phyloP scores from a whole-genome alignment of 2,113 vertebrate genomes.

The Osmerus eperlanus region DNA sequence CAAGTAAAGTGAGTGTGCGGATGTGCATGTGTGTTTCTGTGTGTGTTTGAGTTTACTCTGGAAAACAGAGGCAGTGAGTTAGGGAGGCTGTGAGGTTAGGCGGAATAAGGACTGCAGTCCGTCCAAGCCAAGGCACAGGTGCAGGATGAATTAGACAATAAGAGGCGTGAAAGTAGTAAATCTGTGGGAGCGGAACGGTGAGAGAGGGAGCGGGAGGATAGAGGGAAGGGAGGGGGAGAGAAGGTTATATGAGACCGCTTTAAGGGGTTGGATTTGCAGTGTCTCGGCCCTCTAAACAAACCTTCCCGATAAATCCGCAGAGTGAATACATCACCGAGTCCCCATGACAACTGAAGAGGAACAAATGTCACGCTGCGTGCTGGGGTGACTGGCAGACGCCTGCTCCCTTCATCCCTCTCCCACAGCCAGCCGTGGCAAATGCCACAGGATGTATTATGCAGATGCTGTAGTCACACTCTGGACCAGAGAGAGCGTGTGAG shows the following conservation, averaged over 20 bases:
- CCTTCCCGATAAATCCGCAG: constrained; percentile 25
- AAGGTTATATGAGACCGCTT: constrained; percentile 12
- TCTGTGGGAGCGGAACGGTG: constrained; percentile 46
- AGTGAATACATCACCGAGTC: constrained; percentile 30
- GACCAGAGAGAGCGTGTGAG: constrained; percentile 9
- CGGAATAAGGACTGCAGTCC: background rate
- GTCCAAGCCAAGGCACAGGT: constrained; percentile 44
- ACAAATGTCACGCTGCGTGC: constrained; percentile 39
- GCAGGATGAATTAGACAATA: constrained; percentile 53
- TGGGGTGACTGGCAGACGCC: constrained; percentile 28
- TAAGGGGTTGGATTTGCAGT: constrained; percentile 35
- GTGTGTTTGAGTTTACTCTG: too few species aligned
- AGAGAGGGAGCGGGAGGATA: background rate
- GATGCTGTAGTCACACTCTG: constrained; percentile 14
- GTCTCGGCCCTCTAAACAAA: constrained; percentile 26
- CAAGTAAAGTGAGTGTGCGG: too few species aligned
- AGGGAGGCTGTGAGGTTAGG: constrained; percentile 3
- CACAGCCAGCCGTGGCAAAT: constrained; percentile 33
- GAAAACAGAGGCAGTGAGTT: background rate
- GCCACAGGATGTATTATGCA: constrained; percentile 46
- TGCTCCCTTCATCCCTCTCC: constrained; percentile 28
- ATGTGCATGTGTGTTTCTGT: too few species aligned
- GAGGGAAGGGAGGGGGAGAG: background rate
- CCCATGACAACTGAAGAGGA: constrained; percentile 39
- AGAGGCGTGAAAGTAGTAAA: constrained; percentile 59